Conservation (phyloP, 2,797 vertebrate genomes). For the Pantherophis vulpinus region DNA sequence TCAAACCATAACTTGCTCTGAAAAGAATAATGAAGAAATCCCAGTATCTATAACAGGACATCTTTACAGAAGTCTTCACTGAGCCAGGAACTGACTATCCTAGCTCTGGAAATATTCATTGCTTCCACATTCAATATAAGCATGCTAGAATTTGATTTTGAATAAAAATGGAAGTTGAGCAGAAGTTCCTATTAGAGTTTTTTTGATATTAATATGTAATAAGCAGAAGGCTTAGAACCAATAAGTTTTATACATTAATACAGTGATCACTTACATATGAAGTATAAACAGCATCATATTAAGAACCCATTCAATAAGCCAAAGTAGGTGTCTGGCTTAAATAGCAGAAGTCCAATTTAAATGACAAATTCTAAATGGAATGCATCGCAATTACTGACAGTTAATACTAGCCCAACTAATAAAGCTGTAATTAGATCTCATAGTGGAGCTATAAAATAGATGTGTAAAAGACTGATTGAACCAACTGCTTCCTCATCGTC, state of each 20-base stretch:
- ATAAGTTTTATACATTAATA: background rate
- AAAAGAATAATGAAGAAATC: background rate
- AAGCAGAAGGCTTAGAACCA: background rate
- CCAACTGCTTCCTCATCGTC: constrained; percentile 66
- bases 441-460: constrained; percentile 78
- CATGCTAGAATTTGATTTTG: background rate
- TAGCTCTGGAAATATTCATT: background rate
- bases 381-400: constrained; percentile 76
- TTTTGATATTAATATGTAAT: background rate
- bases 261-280: constrained; percentile 6
- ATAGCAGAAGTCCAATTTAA: constrained; percentile 73
- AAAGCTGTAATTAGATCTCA: constrained; percentile 79
- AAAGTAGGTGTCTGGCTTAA: constrained; percentile 63
- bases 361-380: constrained; percentile 69
- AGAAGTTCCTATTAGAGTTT: background rate
- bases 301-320: constrained; percentile 58
- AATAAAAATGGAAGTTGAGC: background rate
- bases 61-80: background rate
- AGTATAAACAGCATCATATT: constrained; percentile 21
- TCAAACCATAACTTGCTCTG: too few species aligned
- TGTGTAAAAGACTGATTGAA: constrained; percentile 73
- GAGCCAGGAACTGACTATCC: background rate
- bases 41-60: background rate
- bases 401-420: constrained; percentile 79
- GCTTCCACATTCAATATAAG: background rate